A percentile compares a stretch with the other conserved stretches of the same genome.
Evolutionary conservation across 2,797 vertebrate genomes (phyloP).

Genomic region (Crocidura indochinensis): DNA sequence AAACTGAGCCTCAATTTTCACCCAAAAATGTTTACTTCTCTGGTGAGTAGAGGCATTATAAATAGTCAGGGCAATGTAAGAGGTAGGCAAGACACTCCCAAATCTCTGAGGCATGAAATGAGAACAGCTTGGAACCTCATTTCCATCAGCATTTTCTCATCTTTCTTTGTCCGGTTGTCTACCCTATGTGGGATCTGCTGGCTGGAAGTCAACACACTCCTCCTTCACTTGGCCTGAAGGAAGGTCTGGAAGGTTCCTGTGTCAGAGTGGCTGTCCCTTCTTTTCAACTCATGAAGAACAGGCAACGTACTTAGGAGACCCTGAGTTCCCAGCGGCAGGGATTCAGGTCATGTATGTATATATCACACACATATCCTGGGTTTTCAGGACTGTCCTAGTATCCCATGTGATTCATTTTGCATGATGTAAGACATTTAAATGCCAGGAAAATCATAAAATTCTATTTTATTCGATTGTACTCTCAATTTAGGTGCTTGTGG

Average conservation of each 20-base stretch:
- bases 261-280: not conserved
- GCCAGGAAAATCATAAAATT: not conserved
- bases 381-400: not conserved
- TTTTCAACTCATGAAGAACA: not conserved
- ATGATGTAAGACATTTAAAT: not conserved
- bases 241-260: not conserved
- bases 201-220: not conserved
- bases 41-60: not conserved
- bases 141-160: not conserved
- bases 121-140: not conserved
- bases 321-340: not conserved
- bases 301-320: fast-evolving
- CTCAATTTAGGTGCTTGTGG: not conserved
- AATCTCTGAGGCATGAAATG: not conserved
- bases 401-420: not conserved
- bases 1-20: not conserved
- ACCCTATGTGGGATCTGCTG: not conserved
- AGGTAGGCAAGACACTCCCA: not conserved
- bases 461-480: not conserved
- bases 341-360: not conserved
- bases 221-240: not conserved
- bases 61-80: not conserved
- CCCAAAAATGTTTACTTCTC: not conserved
- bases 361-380: not conserved
- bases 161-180: not conserved